phyloP scores from a whole-genome alignment of 2,113 vertebrate genomes.

The Smithornis capensis region DNA sequence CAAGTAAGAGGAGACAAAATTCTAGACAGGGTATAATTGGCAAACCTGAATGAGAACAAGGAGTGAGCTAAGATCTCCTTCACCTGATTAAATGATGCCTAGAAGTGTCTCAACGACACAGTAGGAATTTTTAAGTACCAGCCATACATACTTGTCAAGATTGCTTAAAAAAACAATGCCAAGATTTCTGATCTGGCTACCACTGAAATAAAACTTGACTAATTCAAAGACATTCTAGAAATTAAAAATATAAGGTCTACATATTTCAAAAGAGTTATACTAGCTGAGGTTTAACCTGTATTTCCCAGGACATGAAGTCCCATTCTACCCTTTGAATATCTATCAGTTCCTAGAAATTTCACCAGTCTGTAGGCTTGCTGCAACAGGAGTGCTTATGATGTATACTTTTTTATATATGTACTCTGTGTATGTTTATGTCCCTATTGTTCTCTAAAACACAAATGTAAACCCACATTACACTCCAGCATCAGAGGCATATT shows the following conservation, averaged over 20 bases:
- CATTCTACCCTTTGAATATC: not conserved
- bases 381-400: not conserved
- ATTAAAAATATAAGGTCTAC: not conserved
- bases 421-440: not conserved
- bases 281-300: not conserved
- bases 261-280: not conserved
- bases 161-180: not conserved
- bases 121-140: slow-evolving; percentile 26
- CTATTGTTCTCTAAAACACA: not conserved
- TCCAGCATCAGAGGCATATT: not conserved
- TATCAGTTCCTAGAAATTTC: not conserved
- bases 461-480: not conserved
- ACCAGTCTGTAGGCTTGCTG: not conserved
- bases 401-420: not conserved
- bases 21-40: slow-evolving; percentile 16
- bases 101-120: not conserved
- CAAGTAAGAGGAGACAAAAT: not conserved
- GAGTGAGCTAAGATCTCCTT: slow-evolving; percentile 13
- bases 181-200: slow-evolving; percentile 1
- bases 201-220: not conserved
- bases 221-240: not conserved
- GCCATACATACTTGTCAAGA: slow-evolving; percentile 16
- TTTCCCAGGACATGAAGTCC: not conserved
- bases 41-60: slow-evolving; percentile 11
- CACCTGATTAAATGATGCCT: slow-evolving; percentile 45